Base-by-base conservation (phyloP, 2,113 vertebrate genomes). In the Ictidomys tridecemlineatus region DNA sequence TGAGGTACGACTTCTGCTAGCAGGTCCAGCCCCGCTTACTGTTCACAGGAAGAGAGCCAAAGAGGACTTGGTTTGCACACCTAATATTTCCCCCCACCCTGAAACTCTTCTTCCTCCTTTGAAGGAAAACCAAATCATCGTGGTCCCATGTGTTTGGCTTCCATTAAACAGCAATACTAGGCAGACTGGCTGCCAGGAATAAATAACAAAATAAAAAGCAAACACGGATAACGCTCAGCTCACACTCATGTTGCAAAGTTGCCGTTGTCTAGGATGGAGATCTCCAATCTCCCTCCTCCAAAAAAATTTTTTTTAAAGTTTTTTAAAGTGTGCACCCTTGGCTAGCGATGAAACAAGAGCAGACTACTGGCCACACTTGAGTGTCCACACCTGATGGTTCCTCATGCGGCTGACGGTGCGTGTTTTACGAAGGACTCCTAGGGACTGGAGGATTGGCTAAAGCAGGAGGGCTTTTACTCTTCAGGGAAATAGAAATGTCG, bases 171-270 rank as follows among this genome's bases (percentile, higher is more conserved):
- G 65, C 9, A 42, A 42, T 70, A 70, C 58, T 42, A 53, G 65
- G 37, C 51, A 85, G 72, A 92, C 73, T 72, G 69, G 58, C 77
- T 82, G 53, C 9, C 51, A 84, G 70, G 70, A 78, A 70, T 80
- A 88, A 70, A 78, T 48, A n/a, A 63, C 8, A 4, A 39, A 56
- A 45, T 58, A 45, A 79, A 58, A 61, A 30, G 13, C 51, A 72
- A 26, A 9, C 58, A 10, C 3, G 3, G 32, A 2, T 20, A 88
- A 9, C 48, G 7, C 13, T 18, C 26, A 8, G 11, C 17, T 63
- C 9, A 37, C 1, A 8, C 16, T 69, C 28, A 1, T 22, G 4
- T 6, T n/a, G 24, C 5, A 4, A 53, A 51, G 10, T 39, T 51
- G 1, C 17, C 18, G 42, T 8, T 61, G 17, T 11, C 13, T 18